These are phyloP conservation scores for Crotalus helleri DNA, from an alignment of 2,113 vertebrate genomes.

Conservation along the genomic window DNA sequence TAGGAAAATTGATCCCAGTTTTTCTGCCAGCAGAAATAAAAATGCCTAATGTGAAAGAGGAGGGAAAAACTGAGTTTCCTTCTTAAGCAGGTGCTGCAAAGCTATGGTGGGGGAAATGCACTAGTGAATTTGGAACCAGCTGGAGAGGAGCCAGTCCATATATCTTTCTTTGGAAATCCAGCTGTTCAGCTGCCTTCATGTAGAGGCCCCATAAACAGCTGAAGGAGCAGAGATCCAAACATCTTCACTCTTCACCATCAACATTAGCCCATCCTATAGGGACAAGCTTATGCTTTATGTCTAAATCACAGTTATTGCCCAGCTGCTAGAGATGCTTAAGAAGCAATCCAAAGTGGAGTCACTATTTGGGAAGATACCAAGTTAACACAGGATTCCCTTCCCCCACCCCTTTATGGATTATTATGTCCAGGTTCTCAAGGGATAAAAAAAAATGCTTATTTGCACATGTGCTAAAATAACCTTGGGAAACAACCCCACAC, in stretches of 20 bases:
- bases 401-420: slow-evolving; percentile 33
- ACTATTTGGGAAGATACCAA: slow-evolving; percentile 9
- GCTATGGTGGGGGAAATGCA: slow-evolving; percentile 65
- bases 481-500: slow-evolving; percentile 56
- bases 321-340: slow-evolving; percentile 59
- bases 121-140: slow-evolving; percentile 61
- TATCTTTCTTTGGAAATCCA: slow-evolving; percentile 62
- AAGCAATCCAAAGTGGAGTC: slow-evolving; percentile 13
- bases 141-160: slow-evolving; percentile 65
- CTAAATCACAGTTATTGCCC: not conserved
- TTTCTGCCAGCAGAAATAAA: slow-evolving; percentile 75
- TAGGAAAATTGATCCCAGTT: slow-evolving; percentile 64
- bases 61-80: slow-evolving; percentile 58
- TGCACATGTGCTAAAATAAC: slow-evolving; percentile 60
- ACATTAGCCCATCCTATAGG: slow-evolving; percentile 37
- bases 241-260: slow-evolving; percentile 62
- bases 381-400: slow-evolving; percentile 31
- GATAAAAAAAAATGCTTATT: slow-evolving; percentile 50
- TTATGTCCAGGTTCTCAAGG: slow-evolving; percentile 37
- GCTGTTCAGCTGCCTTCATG: slow-evolving; percentile 64
- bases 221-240: slow-evolving; percentile 64
- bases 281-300: not conserved
- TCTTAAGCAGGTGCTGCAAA: slow-evolving; percentile 71
- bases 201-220: slow-evolving; percentile 67
- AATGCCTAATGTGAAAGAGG: slow-evolving; percentile 62